Conservation (phyloP, 2,113 vertebrate species). For the Hippopotamus amphibius region DNA sequence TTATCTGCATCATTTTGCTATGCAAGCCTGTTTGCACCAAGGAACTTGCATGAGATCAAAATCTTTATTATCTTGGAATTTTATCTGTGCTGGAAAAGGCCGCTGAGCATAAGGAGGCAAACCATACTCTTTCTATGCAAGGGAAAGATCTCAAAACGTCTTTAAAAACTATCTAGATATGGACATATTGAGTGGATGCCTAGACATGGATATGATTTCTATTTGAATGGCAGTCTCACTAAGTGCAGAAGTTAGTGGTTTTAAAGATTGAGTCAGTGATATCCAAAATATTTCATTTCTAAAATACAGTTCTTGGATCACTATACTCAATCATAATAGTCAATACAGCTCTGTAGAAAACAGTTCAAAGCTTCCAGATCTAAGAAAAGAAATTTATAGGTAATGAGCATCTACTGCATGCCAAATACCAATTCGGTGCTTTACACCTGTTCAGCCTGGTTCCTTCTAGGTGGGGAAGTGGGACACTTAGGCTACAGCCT, state of each 20-base stretch:
- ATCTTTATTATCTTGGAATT: no score
- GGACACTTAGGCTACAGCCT: neutral
- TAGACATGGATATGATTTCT: neutral
- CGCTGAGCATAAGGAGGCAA: no score
- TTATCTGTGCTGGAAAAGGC: no score
- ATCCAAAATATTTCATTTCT: neutral
- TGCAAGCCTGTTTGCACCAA: conserved; percentile 14
- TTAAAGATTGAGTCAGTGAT: neutral
- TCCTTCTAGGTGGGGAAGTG: neutral
- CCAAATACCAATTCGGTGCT: neutral
- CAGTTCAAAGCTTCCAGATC: no score
- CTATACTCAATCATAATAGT: neutral
- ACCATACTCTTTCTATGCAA: no score
- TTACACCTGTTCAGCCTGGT: neutral
- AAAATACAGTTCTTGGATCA: neutral
- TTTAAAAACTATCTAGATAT: no score
- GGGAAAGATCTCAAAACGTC: no score
- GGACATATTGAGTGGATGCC: no score
- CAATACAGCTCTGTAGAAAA: neutral
- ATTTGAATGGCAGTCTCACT: neutral
- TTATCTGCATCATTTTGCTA: conserved; percentile 7
- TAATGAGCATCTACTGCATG: neutral
- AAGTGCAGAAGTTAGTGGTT: neutral
- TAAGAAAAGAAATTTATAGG: neutral
- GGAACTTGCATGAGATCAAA: no score